Percentiles rank a stretch among this genome's conserved stretches.
Conservation (phyloP, 2,113 vertebrate genomes). For the Tragulus kanchil region DNA sequence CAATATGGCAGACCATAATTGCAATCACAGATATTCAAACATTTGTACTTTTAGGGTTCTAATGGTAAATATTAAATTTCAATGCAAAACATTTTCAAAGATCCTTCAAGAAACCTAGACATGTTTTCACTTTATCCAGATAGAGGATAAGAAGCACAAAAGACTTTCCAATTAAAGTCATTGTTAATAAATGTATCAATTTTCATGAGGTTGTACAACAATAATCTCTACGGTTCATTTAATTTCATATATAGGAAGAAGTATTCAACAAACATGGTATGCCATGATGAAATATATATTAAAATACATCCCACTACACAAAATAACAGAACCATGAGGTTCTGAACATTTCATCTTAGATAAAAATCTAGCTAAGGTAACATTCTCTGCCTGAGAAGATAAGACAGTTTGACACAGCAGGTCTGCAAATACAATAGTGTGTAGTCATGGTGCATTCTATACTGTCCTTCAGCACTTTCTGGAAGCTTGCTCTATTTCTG, state of each 20-base stretch:
- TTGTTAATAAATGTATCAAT: background rate
- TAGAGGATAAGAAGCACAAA: background rate
- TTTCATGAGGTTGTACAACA: background rate
- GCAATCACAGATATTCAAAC: background rate
- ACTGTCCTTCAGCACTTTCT: constrained; percentile 56
- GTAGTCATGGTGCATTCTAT: background rate
- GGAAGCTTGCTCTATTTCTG: constrained; percentile 34
- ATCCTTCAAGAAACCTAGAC: background rate
- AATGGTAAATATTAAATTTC: background rate
- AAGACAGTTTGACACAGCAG: background rate
- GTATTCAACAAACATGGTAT: background rate
- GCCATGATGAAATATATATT: background rate
- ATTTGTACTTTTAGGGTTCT: constrained; percentile 29
- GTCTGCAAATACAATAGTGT: constrained; percentile 33
- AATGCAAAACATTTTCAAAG: constrained; percentile 12
- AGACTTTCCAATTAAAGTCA: background rate
- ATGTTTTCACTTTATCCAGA: background rate
- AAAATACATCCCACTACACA: background rate
- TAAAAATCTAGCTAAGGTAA: constrained; percentile 22
- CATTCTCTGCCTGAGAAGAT: background rate
- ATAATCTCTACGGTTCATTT: background rate
- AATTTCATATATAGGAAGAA: background rate
- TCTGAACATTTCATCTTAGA: constrained; percentile 5
- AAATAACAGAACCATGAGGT: background rate
- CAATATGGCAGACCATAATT: too few species aligned